These are phyloP conservation scores for Physeter macrocephalus DNA, from an alignment of 2,113 vertebrate species.

Conservation along the genomic window DNA sequence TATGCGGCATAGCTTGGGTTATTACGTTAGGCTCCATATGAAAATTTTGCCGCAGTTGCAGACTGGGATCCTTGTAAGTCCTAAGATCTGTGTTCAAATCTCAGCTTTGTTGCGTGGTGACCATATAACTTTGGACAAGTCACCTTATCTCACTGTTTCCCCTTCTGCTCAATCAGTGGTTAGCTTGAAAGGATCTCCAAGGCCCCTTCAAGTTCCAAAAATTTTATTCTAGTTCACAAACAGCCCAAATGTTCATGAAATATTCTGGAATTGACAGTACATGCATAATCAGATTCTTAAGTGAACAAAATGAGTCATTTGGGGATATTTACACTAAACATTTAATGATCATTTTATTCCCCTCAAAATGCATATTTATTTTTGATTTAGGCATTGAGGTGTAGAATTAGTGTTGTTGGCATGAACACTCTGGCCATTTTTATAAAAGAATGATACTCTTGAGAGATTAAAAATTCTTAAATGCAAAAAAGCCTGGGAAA, in stretches of 20 bases:
- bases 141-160: background rate
- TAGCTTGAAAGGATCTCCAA: background rate
- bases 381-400: conserved; percentile 47
- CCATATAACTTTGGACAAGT: background rate
- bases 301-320: conserved; percentile 47
- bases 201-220: background rate
- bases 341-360: conserved; percentile 33
- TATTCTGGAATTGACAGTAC: conserved; percentile 16
- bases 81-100: background rate
- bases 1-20: background rate
- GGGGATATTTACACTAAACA: conserved; percentile 31
- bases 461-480: conserved; percentile 43
- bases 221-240: background rate
- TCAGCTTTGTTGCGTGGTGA: background rate
- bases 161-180: background rate
- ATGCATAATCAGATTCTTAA: conserved; percentile 37
- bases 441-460: conserved; percentile 49
- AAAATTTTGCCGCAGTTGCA: background rate
- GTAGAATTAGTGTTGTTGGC: conserved; percentile 52
- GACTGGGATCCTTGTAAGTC: background rate
- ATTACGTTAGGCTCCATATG: background rate
- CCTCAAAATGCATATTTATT: conserved; percentile 42
- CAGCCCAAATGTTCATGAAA: conserved; percentile 4
- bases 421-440: conserved; percentile 48
- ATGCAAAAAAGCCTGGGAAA: conserved; percentile 29